Base-by-base conservation (phyloP, 2,113 vertebrate species). In the Grantiella picta region DNA sequence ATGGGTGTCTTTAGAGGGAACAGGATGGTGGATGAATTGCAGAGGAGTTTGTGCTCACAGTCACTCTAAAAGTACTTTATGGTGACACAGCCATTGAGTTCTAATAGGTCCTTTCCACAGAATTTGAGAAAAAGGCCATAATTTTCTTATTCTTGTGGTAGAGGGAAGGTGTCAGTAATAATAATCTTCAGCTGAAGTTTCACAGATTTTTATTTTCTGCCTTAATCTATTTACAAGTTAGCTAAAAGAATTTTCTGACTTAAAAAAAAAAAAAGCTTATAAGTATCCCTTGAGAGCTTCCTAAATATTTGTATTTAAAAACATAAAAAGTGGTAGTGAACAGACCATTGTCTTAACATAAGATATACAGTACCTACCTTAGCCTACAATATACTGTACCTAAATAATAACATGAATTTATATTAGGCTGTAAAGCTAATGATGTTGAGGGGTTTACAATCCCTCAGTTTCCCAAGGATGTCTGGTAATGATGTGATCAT, bases 371-470 rank as follows among this genome's bases (percentile, higher is more conserved):
- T 35, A 65, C 17, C 40, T 86, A 61, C 91, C 18, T 53, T 71
- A 45, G 29, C 19, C 11, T 68, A n/a, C 20, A 10, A 72, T 25
- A 29, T 50, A 38, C 6, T 73, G 23, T 53, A 68, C 18, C 47
- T 92, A 60, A 95, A 92, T 33, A 92, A 75, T 42, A 90, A 31
- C 44, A 21, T 66, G 27, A 52, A 82, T 86, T 78, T 86, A 59
- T 76, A 71, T 82, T 92, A 77, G 60, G 42, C 42, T 90, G 24
- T 85, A 95, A 94, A 92, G 47, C 65, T 94, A 80, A 83, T 28
- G 31, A 83, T 28, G 31, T 25, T 38, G 82, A 96, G 56, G 29
- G 13, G 24, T 70, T 93, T 96, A 63, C 42, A 57, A 33, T 80
- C 78, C 44, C 54, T 49, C 64, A 23, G 11, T 88, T 36, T 94